Conservation (phyloP, 2,888 invertebrate species). For the Ypsolopha sequella region DNA sequence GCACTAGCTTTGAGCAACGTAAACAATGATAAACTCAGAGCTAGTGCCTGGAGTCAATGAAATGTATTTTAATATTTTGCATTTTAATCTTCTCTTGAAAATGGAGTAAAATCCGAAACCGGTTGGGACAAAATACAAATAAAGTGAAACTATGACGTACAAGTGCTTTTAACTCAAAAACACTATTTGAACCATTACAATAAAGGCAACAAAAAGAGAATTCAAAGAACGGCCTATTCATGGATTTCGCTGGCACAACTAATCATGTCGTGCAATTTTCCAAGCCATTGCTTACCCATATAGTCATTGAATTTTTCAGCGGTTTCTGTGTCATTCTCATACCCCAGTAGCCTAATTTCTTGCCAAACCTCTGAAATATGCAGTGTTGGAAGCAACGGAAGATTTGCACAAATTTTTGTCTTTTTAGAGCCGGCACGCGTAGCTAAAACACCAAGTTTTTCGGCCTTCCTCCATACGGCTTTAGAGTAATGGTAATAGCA, state of each 20-base stretch:
- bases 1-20: too few relatives aligned
- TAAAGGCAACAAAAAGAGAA: too few relatives aligned
- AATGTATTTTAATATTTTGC: too few relatives aligned
- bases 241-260: background rate
- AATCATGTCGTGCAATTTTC: background rate
- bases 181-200: too few relatives aligned
- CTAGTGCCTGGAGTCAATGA: too few relatives aligned
- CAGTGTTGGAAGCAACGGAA: background rate
- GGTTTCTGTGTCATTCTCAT: slow-evolving; percentile 1
- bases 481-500: slow-evolving; percentile 5
- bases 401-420: slow-evolving; percentile 2
- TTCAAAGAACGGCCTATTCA: too few relatives aligned
- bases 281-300: background rate
- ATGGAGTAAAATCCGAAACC: too few relatives aligned
- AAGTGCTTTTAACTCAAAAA: too few relatives aligned
- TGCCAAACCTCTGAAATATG: slow-evolving; percentile 1
- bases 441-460: slow-evolving; percentile 4
- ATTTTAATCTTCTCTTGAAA: too few relatives aligned
- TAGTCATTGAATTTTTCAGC: background rate
- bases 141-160: too few relatives aligned
- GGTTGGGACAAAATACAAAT: too few relatives aligned
- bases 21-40: too few relatives aligned
- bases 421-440: slow-evolving; percentile 1
- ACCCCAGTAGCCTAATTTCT: slow-evolving; percentile 2
- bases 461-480: slow-evolving; percentile 2